phyloP scores from a whole-genome alignment of 2,797 vertebrate species.

The Rousettus madagascariensis region DNA sequence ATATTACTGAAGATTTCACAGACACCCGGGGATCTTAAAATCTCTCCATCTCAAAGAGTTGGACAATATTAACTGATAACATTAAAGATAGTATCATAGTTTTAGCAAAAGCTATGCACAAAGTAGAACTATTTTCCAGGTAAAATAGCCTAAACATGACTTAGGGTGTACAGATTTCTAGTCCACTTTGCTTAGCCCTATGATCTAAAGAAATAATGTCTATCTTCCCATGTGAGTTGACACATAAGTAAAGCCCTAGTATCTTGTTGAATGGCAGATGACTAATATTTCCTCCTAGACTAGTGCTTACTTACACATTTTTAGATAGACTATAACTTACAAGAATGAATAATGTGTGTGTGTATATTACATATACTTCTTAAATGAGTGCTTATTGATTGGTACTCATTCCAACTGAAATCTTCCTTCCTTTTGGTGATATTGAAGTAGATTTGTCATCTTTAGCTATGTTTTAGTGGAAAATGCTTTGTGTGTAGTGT shows the following conservation, averaged over 20 bases:
- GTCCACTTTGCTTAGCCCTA: not conserved
- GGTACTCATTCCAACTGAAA: not conserved
- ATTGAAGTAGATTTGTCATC: slow-evolving; percentile 12
- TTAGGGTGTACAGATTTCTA: not conserved
- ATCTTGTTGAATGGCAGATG: not conserved
- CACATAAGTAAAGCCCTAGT: not conserved
- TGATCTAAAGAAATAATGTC: not conserved
- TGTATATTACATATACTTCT: not conserved
- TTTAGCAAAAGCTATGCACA: not conserved
- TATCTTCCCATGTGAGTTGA: not conserved
- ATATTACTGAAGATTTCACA: not conserved
- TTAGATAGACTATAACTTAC: not conserved
- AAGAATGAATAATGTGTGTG: not conserved
- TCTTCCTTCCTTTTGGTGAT: slow-evolving; percentile 11
- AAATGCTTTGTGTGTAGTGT: not conserved
- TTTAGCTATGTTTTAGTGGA: slow-evolving; percentile 28
- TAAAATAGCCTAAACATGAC: not conserved
- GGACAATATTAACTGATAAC: slow-evolving; percentile 6
- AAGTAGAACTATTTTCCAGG: not conserved
- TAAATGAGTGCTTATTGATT: not conserved
- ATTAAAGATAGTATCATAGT: not conserved
- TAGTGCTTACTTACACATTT: not conserved
- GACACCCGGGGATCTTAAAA: not conserved
- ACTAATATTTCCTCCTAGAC: not conserved
- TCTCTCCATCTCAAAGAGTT: not conserved